phyloP scores from a whole-genome alignment of 2,888 invertebrate species.

The Catocala fraxini region DNA sequence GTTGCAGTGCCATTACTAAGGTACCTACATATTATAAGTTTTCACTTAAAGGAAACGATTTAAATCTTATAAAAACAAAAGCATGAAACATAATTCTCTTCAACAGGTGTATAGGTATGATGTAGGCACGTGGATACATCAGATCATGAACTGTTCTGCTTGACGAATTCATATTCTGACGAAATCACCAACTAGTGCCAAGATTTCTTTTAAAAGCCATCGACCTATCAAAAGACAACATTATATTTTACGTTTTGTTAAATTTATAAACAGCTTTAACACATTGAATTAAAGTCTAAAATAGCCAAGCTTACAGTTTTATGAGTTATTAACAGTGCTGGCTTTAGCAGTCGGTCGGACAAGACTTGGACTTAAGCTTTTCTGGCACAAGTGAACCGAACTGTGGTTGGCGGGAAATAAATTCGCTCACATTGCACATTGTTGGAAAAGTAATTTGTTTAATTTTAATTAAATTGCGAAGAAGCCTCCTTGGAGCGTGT shows the following conservation, averaged over 20 bases:
- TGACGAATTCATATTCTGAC: conserved; percentile 79
- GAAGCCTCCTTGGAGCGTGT: neutral
- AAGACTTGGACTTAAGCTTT: conserved; percentile 65
- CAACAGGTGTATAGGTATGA: too few species aligned
- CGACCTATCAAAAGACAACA: conserved; percentile 70
- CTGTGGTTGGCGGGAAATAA: conserved; percentile 59
- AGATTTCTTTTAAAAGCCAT: conserved; percentile 83
- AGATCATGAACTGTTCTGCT: conserved; percentile 65
- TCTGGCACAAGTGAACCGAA: conserved; percentile 58
- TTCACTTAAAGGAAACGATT: too few species aligned
- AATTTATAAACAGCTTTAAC: conserved; percentile 32
- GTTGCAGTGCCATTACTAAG: too few species aligned
- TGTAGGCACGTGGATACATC: conserved; percentile 22
- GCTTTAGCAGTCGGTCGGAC: conserved; percentile 49
- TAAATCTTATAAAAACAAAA: too few species aligned
- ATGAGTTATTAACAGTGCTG: conserved; percentile 6
- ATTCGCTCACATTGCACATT: conserved; percentile 46
- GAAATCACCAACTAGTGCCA: conserved; percentile 79
- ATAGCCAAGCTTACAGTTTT: conserved; percentile 22
- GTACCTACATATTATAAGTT: too few species aligned
- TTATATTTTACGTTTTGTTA: conserved; percentile 36
- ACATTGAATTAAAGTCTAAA: conserved; percentile 46
- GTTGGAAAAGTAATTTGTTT: conserved; percentile 23
- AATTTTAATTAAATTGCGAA: conserved; percentile 14
- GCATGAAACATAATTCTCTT: too few species aligned